Evolutionary conservation across 2,113 vertebrate species (phyloP).

Genomic region (Nothobranchius kuhntae): DNA sequence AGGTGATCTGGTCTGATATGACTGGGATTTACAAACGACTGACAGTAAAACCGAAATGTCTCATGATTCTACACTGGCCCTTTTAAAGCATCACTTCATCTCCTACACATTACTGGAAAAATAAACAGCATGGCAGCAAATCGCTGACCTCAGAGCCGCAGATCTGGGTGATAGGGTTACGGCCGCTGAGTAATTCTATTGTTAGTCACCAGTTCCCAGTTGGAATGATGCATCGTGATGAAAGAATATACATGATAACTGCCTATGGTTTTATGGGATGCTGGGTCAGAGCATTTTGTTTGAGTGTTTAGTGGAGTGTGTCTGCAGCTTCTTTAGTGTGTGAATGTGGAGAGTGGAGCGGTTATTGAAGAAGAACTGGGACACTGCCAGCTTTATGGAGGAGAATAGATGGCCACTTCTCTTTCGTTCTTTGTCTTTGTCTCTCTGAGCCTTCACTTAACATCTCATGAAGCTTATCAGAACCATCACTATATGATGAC

Average conservation of each 20-base stretch:
- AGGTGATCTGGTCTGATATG: no score
- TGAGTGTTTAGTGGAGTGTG: constrained; percentile 12
- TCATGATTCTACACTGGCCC: no score
- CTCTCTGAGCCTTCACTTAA: constrained; percentile 36
- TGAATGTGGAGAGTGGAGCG: constrained; percentile 23
- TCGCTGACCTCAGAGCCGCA: constrained; percentile 17
- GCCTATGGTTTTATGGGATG: constrained; percentile 26
- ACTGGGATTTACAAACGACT: no score
- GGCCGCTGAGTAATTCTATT: constrained; percentile 8
- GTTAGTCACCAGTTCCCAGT: constrained; percentile 1
- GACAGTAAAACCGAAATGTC: no score
- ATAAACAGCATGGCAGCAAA: constrained; percentile 41
- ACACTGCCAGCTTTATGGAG: constrained; percentile 57
- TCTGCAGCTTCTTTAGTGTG: constrained; percentile 24
- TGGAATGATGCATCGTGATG: constrained; percentile 15
- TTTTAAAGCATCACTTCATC: no score
- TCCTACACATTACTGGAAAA: constrained; percentile 44
- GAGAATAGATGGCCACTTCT: constrained; percentile 43
- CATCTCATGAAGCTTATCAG: constrained; percentile 30
- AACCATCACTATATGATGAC: constrained; percentile 38
- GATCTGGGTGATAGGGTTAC: constrained; percentile 24
- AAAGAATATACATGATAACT: constrained; percentile 22
- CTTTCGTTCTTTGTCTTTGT: constrained; percentile 43
- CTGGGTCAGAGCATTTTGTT: constrained; percentile 13
- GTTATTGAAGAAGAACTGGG: constrained; percentile 60